Conservation (phyloP, 2,797 vertebrate species). For the Tympanoctomys barrerae region DNA sequence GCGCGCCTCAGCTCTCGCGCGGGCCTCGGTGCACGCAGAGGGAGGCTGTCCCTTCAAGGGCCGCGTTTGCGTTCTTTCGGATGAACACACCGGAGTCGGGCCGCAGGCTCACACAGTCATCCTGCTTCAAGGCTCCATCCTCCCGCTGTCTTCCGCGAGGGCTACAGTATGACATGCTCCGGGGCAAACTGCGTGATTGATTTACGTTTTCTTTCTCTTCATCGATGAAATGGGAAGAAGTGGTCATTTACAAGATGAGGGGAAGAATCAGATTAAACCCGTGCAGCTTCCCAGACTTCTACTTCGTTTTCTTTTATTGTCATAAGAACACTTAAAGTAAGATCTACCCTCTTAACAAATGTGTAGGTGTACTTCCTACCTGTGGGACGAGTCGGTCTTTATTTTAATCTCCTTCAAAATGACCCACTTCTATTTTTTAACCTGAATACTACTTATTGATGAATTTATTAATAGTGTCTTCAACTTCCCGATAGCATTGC, state of each 20-base stretch:
- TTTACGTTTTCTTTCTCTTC: neutral
- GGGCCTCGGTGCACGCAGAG: neutral
- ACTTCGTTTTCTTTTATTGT: neutral
- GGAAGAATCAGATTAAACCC: neutral
- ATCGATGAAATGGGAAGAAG: neutral
- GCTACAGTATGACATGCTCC: no score
- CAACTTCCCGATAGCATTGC: neutral
- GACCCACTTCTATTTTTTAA: slow-evolving; percentile 28
- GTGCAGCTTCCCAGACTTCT: neutral
- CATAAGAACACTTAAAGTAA: no score
- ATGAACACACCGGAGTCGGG: neutral
- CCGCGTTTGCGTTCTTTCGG: neutral
- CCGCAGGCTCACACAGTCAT: no score
- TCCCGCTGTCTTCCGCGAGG: neutral
- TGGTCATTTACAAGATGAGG: neutral
- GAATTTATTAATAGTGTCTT: neutral
- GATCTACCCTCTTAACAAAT: no score
- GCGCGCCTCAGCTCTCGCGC: neutral
- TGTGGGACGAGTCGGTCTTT: neutral
- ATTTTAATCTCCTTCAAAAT: neutral
- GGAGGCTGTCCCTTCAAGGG: neutral
- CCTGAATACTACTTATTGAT: neutral
- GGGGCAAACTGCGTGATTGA: no score
- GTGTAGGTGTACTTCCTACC: no score
- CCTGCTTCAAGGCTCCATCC: neutral